Evolutionary conservation across 2,888 invertebrate genomes (phyloP).

Genomic region (Gordius sp.): DNA sequence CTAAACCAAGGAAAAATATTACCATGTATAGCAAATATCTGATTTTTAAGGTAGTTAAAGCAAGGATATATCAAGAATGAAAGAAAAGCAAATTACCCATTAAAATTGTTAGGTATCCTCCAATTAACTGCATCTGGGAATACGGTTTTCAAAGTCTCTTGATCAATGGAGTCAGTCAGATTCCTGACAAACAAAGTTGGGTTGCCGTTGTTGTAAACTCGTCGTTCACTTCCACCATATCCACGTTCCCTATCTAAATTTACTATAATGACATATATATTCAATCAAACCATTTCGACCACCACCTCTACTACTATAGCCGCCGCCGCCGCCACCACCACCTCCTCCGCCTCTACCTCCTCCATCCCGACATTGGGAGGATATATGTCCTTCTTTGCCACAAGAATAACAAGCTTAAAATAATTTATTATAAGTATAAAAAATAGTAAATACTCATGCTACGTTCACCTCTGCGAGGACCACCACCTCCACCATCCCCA

Average conservation of each 20-base stretch:
- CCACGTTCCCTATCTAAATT: no score
- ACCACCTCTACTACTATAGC: background rate
- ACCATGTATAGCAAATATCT: no score
- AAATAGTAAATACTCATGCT: background rate
- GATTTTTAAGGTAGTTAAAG: background rate
- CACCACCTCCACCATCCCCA: conserved; percentile 3
- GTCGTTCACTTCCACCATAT: no score
- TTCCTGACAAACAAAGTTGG: conserved; percentile 8
- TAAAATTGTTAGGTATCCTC: conserved; percentile 5
- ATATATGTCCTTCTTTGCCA: conserved; percentile 11
- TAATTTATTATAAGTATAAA: background rate
- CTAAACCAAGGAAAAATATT: no score
- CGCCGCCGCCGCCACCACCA: background rate
- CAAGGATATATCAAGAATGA: background rate
- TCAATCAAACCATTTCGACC: no score
- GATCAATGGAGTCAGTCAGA: background rate
- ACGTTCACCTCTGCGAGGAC: background rate
- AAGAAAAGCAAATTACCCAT: background rate
- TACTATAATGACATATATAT: no score
- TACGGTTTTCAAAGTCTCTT: conserved; percentile 8
- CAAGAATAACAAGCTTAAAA: conserved; percentile 9
- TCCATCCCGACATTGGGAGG: conserved; percentile 2
- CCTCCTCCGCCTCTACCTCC: background rate
- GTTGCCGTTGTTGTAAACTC: background rate
- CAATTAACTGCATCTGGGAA: conserved; percentile 17